Evolutionary conservation across 2,113 vertebrate species (phyloP).

Genomic region (Pseudorectes ferrugineus): DNA sequence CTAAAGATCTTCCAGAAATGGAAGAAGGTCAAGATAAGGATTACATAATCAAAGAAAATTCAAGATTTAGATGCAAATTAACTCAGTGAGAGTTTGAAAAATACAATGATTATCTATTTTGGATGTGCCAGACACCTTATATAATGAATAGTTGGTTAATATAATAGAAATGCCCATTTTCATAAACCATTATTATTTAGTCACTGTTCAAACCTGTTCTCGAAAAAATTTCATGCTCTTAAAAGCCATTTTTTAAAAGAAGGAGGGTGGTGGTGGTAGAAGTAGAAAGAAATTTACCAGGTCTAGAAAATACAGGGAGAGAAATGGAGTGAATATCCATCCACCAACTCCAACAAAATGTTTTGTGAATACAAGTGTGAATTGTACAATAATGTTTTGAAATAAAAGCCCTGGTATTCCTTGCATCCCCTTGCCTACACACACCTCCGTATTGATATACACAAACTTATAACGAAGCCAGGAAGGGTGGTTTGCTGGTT

Average conservation of each 20-base stretch:
- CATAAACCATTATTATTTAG: neutral
- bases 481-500: neutral
- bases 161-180: neutral
- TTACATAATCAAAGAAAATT: neutral
- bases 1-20: neutral
- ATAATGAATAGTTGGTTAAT: neutral
- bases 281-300: neutral
- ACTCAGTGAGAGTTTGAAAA: neutral
- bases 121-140: neutral
- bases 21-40: neutral
- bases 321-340: neutral
- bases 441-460: neutral
- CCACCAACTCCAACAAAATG: neutral
- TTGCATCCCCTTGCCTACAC: conserved; percentile 1
- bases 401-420: conserved; percentile 10
- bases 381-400: neutral
- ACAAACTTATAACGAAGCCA: neutral
- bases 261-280: neutral
- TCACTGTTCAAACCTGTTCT: neutral
- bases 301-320: neutral
- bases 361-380: neutral
- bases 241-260: neutral
- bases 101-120: neutral
- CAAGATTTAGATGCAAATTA: neutral
- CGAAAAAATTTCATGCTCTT: neutral